These are phyloP conservation scores for Papilio helenus DNA, from an alignment of 1,140 invertebrate species.

Conservation along the genomic window DNA sequence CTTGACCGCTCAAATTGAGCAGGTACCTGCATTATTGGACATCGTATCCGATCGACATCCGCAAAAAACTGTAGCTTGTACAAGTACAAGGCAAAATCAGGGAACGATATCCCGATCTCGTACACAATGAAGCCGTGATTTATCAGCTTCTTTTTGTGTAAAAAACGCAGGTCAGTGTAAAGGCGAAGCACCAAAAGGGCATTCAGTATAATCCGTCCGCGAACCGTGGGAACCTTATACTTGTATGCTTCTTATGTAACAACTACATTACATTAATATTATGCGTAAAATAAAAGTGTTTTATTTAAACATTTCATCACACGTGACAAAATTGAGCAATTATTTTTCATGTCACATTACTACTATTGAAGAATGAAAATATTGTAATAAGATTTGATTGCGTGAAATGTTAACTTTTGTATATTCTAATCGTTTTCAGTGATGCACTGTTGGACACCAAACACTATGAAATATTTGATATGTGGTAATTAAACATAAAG, in stretches of 20 bases:
- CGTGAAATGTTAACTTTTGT: background rate
- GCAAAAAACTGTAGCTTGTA: slow-evolving; percentile 68
- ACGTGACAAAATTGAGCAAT: background rate
- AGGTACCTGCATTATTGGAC: slow-evolving; percentile 73
- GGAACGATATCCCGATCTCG: slow-evolving; percentile 61
- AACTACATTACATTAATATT: slow-evolving; percentile 6
- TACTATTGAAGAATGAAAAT: background rate
- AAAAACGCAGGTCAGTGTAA: slow-evolving; percentile 76
- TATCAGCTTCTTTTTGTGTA: slow-evolving; percentile 76
- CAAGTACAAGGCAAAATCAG: slow-evolving; percentile 60
- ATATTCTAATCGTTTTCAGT: background rate
- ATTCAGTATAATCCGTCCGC: slow-evolving; percentile 74
- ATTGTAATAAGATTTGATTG: background rate
- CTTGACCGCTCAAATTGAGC: slow-evolving; percentile 76
- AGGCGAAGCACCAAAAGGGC: slow-evolving; percentile 77
- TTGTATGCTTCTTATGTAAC: slow-evolving; percentile 32
- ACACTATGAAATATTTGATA: background rate
- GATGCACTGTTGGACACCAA: background rate
- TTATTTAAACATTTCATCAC: background rate
- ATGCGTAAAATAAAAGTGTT: background rate
- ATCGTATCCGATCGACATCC: slow-evolving; percentile 62
- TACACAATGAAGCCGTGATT: slow-evolving; percentile 75
- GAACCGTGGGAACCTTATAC: slow-evolving; percentile 69
- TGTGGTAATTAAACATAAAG: background rate
- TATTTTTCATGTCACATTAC: background rate